These are phyloP conservation scores for Setophaga coronata DNA, from an alignment of 2,113 vertebrate species.

Conservation along the genomic window DNA sequence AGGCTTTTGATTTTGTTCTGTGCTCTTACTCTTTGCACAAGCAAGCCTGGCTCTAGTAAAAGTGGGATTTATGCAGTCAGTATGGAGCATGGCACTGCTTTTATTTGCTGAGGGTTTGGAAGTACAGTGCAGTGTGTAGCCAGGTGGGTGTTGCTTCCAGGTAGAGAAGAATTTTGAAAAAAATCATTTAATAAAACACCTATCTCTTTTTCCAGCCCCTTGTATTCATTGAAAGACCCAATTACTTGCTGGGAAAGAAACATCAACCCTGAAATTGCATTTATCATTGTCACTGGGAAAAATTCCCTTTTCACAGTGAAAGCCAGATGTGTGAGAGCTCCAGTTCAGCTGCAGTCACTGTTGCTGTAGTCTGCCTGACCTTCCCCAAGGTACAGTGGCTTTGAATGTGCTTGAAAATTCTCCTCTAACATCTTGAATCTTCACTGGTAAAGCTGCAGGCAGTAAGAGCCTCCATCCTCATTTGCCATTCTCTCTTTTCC, in stretches of 20 bases:
- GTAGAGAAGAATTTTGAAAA: not conserved
- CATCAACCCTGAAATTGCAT: not conserved
- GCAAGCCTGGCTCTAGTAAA: not conserved
- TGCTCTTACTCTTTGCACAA: not conserved
- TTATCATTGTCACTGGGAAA: not conserved
- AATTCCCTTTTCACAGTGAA: not conserved
- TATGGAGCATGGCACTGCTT: not conserved
- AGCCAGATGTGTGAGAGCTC: not conserved
- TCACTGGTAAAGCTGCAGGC: not conserved
- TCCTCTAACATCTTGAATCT: not conserved
- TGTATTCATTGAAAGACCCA: not conserved
- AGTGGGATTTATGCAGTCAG: not conserved
- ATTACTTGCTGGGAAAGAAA: not conserved
- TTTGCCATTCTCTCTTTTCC: not conserved
- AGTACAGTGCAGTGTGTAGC: not conserved
- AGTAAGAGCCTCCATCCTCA: not conserved
- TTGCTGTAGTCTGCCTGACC: not conserved
- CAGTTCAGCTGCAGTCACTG: not conserved
- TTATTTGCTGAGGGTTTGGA: not conserved
- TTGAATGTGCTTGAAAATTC: not conserved
- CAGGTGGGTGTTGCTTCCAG: not conserved
- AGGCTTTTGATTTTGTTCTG: not conserved
- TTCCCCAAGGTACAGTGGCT: not conserved
- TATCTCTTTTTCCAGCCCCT: not conserved
- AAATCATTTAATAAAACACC: not conserved